A percentile compares a stretch with the other conserved stretches of the same genome.
phyloP scores from a whole-genome alignment of 2,113 vertebrate species.

The Hassar affinis region DNA sequence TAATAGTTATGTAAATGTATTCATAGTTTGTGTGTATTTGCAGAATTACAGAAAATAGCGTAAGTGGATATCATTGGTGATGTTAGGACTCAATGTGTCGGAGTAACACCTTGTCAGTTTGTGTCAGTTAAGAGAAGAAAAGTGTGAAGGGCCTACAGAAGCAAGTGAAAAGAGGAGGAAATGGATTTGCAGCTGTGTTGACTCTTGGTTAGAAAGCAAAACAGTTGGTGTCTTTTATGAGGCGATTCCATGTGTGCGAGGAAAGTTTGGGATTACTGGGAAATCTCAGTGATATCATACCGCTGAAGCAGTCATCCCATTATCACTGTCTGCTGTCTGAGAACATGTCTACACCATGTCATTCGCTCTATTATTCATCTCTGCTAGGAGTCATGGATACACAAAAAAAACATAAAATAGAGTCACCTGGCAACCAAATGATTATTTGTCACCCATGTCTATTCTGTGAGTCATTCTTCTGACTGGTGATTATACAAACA shows the following conservation, averaged over 20 bases:
- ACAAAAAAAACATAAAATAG: slow-evolving; percentile 44
- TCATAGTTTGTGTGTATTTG: background rate
- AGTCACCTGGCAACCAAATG: slow-evolving; percentile 48
- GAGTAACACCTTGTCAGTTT: slow-evolving; percentile 5
- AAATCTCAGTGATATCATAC: slow-evolving; percentile 23
- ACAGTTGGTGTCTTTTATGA: slow-evolving; percentile 46
- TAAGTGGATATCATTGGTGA: background rate
- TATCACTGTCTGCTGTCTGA: slow-evolving; percentile 35
- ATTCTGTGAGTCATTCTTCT: background rate
- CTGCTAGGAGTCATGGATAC: slow-evolving; percentile 16
- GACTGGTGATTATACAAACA: background rate
- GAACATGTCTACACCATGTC: slow-evolving; percentile 17
- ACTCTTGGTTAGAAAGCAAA: slow-evolving; percentile 44
- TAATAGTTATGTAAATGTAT: too few species aligned
- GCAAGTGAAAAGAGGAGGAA: slow-evolving; percentile 40
- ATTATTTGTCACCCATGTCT: background rate
- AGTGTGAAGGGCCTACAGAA: slow-evolving; percentile 44
- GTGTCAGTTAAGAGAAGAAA: slow-evolving; percentile 15
- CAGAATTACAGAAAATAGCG: background rate
- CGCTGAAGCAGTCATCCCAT: slow-evolving; percentile 10
- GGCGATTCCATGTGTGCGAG: background rate
- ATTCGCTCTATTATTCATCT: slow-evolving; percentile 26
- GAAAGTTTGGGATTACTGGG: slow-evolving; percentile 22
- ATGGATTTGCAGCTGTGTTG: slow-evolving; percentile 42
- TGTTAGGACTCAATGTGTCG: background rate